Conservation (phyloP, 2,888 invertebrate species). For the Drosophila prolongata region DNA sequence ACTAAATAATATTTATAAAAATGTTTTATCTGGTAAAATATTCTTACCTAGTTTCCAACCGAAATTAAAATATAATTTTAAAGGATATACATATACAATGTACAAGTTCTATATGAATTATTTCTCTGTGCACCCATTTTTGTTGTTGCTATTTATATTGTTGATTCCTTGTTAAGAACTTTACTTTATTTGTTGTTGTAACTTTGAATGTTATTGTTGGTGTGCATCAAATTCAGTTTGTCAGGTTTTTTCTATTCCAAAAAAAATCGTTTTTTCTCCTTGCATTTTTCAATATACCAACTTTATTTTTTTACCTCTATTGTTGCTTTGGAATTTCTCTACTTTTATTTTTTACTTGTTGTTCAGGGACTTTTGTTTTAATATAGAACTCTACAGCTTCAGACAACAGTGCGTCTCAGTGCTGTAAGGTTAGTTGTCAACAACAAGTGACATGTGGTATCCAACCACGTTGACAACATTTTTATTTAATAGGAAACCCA, state of each 20-base stretch:
- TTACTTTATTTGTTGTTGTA: conserved; percentile 37
- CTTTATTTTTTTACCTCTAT: conserved; percentile 26
- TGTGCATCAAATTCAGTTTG: conserved; percentile 67
- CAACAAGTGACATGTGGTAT: background rate
- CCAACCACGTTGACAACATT: background rate
- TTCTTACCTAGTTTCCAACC: too few species aligned
- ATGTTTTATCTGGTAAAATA: too few species aligned
- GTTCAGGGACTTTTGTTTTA: conserved; percentile 62
- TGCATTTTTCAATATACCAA: conserved; percentile 53
- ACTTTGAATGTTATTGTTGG: conserved; percentile 38
- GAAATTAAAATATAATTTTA: too few species aligned
- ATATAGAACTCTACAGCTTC: conserved; percentile 41
- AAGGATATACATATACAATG: background rate
- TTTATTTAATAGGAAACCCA: background rate
- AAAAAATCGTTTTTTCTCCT: conserved; percentile 1
- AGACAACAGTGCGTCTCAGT: conserved; percentile 18
- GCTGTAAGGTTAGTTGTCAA: conserved; percentile 4
- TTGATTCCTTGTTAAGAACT: conserved; percentile 32
- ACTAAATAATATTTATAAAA: too few species aligned
- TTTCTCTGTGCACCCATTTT: conserved; percentile 15
- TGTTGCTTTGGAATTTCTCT: conserved; percentile 27
- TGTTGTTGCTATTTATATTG: conserved; percentile 46
- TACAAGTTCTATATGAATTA: background rate
- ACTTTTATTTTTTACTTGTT: conserved; percentile 30
- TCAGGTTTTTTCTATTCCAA: conserved; percentile 32